These are phyloP conservation scores for Thysanoteuthis rhombus DNA, from an alignment of 2,888 invertebrate genomes.

Conservation along the genomic window DNA sequence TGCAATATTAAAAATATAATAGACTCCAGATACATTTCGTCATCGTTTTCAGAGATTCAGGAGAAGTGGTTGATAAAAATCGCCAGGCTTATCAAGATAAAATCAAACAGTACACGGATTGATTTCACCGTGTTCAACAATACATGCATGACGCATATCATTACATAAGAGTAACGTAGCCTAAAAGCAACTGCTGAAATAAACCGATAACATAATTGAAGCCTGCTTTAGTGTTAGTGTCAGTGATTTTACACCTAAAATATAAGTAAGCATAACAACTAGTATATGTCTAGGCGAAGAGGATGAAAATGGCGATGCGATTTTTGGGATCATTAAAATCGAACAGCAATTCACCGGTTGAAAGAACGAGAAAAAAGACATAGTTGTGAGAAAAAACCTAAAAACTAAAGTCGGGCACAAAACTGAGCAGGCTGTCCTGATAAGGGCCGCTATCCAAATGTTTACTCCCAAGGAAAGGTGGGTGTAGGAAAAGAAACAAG, in stretches of 20 bases:
- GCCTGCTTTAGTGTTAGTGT: neutral
- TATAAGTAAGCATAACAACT: neutral
- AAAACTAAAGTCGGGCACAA: neutral
- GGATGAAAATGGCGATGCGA: neutral
- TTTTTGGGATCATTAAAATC: neutral
- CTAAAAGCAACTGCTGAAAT: neutral
- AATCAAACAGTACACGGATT: neutral
- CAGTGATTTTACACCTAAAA: neutral
- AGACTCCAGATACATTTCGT: neutral
- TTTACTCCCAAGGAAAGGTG: neutral
- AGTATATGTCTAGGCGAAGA: neutral
- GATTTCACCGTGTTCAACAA: neutral
- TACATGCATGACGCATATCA: neutral
- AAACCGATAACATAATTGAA: neutral
- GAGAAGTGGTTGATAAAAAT: neutral
- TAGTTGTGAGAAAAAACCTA: neutral
- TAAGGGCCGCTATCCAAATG: slow-evolving; percentile 12
- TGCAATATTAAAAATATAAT: too few relatives aligned
- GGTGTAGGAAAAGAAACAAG: neutral
- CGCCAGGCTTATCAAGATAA: neutral
- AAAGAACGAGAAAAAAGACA: neutral
- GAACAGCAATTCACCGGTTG: neutral
- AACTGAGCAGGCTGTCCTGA: neutral
- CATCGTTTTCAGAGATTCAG: neutral
- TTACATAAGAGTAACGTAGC: neutral